These are phyloP conservation scores for Netelia inedita DNA, from an alignment of 2,888 invertebrate genomes.

Conservation along the genomic window DNA sequence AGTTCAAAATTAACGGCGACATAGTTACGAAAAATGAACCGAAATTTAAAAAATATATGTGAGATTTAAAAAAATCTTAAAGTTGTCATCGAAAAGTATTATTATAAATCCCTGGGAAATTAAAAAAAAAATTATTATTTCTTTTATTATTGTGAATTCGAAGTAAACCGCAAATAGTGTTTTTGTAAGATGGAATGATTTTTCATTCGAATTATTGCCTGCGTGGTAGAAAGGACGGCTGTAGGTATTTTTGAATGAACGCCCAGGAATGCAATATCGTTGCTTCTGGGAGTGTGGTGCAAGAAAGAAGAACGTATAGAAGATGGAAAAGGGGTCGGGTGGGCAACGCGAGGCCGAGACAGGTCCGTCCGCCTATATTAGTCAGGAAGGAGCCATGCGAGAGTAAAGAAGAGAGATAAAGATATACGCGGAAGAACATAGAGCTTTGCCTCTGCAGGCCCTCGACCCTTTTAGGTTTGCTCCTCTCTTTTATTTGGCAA, in stretches of 20 bases:
- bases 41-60: background rate
- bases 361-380: slow-evolving; percentile 68
- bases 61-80: too few species aligned
- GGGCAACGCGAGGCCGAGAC: slow-evolving; percentile 67
- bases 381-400: slow-evolving; percentile 12
- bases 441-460: slow-evolving; percentile 55
- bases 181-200: background rate
- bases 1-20: too few species aligned
- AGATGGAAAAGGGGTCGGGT: slow-evolving; percentile 28
- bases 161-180: background rate
- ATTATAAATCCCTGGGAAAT: background rate
- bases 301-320: slow-evolving; percentile 29
- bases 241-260: slow-evolving; percentile 50
- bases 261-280: slow-evolving; percentile 72
- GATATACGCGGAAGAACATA: slow-evolving; percentile 22
- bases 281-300: slow-evolving; percentile 56
- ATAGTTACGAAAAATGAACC: too few species aligned
- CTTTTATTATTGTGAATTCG: background rate
- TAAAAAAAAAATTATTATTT: background rate
- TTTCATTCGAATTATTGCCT: background rate
- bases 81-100: too few species aligned
- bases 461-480: slow-evolving; percentile 71
- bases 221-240: background rate
- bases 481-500: slow-evolving; percentile 76
- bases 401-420: slow-evolving; percentile 14